Base-by-base conservation (phyloP, 1,140 invertebrate genomes). In the Sipha flava region DNA sequence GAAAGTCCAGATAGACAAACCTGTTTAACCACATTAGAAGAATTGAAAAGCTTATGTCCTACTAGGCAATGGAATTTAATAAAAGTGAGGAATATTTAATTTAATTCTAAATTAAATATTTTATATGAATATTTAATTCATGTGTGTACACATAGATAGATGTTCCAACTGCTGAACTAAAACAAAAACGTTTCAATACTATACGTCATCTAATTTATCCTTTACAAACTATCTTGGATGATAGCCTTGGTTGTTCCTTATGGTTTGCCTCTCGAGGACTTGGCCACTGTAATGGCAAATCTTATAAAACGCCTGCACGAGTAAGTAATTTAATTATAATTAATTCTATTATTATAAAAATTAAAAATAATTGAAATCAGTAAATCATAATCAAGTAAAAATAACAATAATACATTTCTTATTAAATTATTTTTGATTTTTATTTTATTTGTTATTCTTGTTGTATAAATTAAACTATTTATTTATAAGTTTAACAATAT, bases 231-330 rank as follows among this genome's bases (percentile, higher is more conserved):
- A 90, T 99, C 54, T 85, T 99, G n/a, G 97, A 99, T 87, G 97
- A 99, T 85, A 97, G 94, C 86, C 89, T 99, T 45, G 93, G 92
- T 9, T 95, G 94, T 87, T 95, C 96, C 31, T 87, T 98, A 21
- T 99, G 96, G 95, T 99, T 98, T 90, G 96, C 96, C 49, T 91
- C 94, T 68, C 86, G 90, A 84, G 95, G 91, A 14, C 82, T 87
- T 82, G 92, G 93, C 0, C 34, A 86, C 3, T 82, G 82, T 68
- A 81, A 84, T 37, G 83, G 85, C 81, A 82, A 85, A 37, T n/a
- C 82, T 9, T 91, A 90, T 82, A 85, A 85, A 54, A 92, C 91
- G 64, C 86, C 89, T 29, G 90, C 90, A 79, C 90, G 92, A 85
- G 90, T 94, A 88, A 85, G 84, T 80, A 43, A 37, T 40, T 57